phyloP scores from a whole-genome alignment of 2,113 vertebrate species.

The Orientallactaga bullata region DNA sequence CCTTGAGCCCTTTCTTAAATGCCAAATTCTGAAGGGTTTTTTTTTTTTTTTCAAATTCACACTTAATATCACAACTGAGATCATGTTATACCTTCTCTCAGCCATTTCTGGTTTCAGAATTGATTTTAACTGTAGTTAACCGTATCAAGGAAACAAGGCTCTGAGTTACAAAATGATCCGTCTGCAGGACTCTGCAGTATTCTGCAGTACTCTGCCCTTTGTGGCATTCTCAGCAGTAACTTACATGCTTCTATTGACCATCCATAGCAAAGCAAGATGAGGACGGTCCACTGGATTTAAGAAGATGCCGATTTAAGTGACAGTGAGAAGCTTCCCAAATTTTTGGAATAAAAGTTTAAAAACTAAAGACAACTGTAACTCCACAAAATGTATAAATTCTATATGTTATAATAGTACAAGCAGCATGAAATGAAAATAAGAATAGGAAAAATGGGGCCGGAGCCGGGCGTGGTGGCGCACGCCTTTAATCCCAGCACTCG shows the following conservation, averaged over 20 bases:
- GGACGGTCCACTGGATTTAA: neutral
- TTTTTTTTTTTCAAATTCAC: slow-evolving; percentile 24
- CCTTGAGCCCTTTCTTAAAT: slow-evolving; percentile 1
- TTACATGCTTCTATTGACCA: neutral
- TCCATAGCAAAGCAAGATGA: neutral
- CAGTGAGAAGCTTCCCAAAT: neutral
- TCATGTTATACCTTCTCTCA: neutral
- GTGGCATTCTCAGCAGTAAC: slow-evolving; percentile 21
- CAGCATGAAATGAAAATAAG: neutral
- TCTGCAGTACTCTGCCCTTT: neutral
- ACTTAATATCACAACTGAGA: neutral
- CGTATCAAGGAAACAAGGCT: neutral
- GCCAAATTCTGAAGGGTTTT: neutral
- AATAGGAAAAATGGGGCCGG: neutral
- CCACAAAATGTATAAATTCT: slow-evolving; percentile 25
- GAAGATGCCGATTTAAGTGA: neutral
- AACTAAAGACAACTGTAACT: neutral
- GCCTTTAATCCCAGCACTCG: no score
- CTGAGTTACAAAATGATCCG: neutral
- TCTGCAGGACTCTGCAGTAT: neutral
- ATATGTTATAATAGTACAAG: neutral
- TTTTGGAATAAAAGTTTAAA: slow-evolving; percentile 17
- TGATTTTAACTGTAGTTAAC: neutral
- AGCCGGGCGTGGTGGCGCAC: no score
- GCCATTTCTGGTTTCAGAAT: slow-evolving; percentile 5